phyloP scores from a whole-genome alignment of 2,797 vertebrate species.

The Notolabrus celidotus region DNA sequence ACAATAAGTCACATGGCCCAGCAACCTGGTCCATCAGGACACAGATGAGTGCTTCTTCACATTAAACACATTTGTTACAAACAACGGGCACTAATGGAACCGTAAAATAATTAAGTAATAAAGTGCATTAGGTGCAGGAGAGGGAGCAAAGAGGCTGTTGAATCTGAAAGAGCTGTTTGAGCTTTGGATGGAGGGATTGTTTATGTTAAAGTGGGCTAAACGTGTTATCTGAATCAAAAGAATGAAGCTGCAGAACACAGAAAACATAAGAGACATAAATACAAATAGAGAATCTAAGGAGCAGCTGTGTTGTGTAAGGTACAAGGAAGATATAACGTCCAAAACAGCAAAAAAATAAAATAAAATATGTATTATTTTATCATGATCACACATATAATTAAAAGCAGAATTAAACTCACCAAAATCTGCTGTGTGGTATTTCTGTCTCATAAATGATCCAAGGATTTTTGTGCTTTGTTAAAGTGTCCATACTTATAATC shows the following conservation, averaged over 20 bases:
- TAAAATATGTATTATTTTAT: neutral
- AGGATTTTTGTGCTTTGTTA: conserved; percentile 42
- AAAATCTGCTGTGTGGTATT: conserved; percentile 65
- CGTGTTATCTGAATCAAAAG: neutral
- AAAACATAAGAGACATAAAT: too few relatives aligned
- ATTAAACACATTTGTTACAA: conserved; percentile 29
- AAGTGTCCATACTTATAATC: conserved; percentile 53
- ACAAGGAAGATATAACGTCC: too few relatives aligned
- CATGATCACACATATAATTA: neutral
- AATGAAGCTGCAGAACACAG: neutral
- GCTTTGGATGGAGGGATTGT: neutral
- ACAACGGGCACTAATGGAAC: conserved; percentile 1
- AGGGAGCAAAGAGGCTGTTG: neutral
- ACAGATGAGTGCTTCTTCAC: conserved; percentile 49
- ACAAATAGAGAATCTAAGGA: too few relatives aligned
- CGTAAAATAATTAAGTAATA: conserved; percentile 62
- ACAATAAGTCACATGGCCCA: conserved; percentile 59
- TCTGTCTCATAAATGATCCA: conserved; percentile 77
- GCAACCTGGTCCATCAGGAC: conserved; percentile 31
- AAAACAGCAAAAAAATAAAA: too few relatives aligned
- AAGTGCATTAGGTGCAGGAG: conserved; percentile 12
- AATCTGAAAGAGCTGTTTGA: too few relatives aligned
- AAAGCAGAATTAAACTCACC: conserved; percentile 66
- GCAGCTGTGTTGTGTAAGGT: too few relatives aligned
- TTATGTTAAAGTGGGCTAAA: neutral